Evolutionary conservation across 2,113 vertebrate species (phyloP).

Genomic region (Bothrops jararaca): DNA sequence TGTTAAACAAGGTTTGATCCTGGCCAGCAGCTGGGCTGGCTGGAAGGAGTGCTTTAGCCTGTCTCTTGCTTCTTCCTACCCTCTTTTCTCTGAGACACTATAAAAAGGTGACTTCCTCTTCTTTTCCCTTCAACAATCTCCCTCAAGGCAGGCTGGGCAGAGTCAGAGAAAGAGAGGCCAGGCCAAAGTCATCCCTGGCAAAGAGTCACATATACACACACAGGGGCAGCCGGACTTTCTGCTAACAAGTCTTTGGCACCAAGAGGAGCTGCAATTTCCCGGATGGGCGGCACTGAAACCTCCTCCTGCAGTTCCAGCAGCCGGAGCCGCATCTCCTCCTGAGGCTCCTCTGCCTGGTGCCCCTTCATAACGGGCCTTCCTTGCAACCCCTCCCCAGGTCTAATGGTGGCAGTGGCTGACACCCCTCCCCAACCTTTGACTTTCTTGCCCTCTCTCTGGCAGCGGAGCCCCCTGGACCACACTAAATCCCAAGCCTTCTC

Average conservation of each 20-base stretch:
- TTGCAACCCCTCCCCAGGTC: conserved; percentile 11
- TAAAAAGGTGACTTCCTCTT: not conserved
- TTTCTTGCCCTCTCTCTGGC: not conserved
- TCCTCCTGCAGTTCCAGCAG: conserved; percentile 41
- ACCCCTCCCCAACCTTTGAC: conserved; percentile 27
- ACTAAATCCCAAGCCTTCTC: conserved; percentile 59
- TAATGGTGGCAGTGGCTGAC: fast-evolving
- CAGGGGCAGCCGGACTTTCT: not conserved
- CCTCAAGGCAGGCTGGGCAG: not conserved
- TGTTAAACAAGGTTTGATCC: not conserved
- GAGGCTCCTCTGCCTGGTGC: not conserved
- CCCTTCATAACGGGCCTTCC: not conserved
- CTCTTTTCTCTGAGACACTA: not conserved
- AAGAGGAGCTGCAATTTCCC: not conserved
- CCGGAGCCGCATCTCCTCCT: not conserved
- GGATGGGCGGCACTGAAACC: not conserved
- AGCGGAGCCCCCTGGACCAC: conserved; percentile 28
- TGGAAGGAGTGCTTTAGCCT: not conserved
- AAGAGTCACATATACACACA: not conserved
- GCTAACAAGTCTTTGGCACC: not conserved
- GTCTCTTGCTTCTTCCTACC: not conserved
- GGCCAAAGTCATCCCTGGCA: not conserved
- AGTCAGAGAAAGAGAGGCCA: not conserved
- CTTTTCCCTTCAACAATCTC: not conserved
- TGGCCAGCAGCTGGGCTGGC: not conserved